phyloP scores from a whole-genome alignment of 2,797 vertebrate species.

The Crocidura indochinensis region DNA sequence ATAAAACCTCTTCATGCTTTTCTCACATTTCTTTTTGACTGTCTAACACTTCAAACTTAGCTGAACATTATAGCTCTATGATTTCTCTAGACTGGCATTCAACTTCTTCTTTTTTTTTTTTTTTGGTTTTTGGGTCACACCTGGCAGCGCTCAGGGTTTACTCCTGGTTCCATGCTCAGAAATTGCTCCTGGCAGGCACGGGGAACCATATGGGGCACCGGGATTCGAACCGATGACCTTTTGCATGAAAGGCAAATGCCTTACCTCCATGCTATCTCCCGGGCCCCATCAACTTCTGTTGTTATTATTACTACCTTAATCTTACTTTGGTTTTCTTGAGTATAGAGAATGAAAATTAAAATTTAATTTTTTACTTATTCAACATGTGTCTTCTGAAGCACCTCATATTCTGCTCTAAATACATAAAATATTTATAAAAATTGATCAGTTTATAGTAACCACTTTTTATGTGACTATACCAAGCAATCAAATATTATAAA shows the following conservation, averaged over 20 bases:
- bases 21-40: neutral
- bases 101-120: no score
- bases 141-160: no score
- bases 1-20: neutral
- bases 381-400: neutral
- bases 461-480: neutral
- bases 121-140: no score
- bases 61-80: neutral
- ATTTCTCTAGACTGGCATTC: neutral
- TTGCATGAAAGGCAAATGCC: no score
- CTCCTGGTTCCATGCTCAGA: no score
- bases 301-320: neutral
- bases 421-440: neutral
- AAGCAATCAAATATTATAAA: neutral
- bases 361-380: neutral
- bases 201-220: no score
- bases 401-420: neutral
- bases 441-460: neutral
- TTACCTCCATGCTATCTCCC: no score
- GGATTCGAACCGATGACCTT: no score
- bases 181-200: no score
- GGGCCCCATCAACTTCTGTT: neutral
- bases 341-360: neutral
- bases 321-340: neutral
- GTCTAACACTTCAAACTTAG: neutral